phyloP scores from a whole-genome alignment of 1,140 invertebrate genomes.

The Polypedilum pembai region DNA sequence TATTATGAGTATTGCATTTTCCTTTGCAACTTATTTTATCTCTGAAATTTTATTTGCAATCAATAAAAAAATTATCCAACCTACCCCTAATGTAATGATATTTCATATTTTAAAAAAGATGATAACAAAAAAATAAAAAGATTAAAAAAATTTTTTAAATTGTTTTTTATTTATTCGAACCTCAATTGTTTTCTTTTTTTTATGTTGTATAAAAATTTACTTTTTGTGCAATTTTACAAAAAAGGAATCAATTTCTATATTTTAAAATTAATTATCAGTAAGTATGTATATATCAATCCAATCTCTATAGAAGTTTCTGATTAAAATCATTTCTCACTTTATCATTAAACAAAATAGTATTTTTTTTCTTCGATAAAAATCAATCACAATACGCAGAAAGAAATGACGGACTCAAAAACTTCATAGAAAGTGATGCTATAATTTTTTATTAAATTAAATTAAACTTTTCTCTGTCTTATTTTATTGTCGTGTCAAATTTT shows the following conservation, averaged over 20 bases:
- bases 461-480: slow-evolving; percentile 15
- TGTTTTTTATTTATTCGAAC: not conserved
- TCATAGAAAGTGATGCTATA: slow-evolving; percentile 18
- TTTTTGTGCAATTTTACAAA: slow-evolving; percentile 16
- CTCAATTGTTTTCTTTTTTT: not conserved
- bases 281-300: slow-evolving; percentile 14
- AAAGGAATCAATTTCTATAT: not conserved
- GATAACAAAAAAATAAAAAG: not conserved
- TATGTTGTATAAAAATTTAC: not conserved
- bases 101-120: not conserved
- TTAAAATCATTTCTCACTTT: not conserved
- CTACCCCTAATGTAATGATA: not conserved
- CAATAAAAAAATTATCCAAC: no score
- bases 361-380: not conserved
- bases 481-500: no score
- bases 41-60: no score
- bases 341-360: no score
- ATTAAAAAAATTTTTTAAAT: not conserved
- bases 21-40: no score
- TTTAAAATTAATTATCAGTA: slow-evolving; percentile 20
- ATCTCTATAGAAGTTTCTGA: slow-evolving; percentile 26
- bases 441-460: not conserved
- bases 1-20: no score
- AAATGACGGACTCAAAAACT: slow-evolving; percentile 2
- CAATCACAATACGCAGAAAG: not conserved